These are phyloP conservation scores for Diabrotica undecimpunctata DNA, from an alignment of 1,140 invertebrate species.

Conservation along the genomic window DNA sequence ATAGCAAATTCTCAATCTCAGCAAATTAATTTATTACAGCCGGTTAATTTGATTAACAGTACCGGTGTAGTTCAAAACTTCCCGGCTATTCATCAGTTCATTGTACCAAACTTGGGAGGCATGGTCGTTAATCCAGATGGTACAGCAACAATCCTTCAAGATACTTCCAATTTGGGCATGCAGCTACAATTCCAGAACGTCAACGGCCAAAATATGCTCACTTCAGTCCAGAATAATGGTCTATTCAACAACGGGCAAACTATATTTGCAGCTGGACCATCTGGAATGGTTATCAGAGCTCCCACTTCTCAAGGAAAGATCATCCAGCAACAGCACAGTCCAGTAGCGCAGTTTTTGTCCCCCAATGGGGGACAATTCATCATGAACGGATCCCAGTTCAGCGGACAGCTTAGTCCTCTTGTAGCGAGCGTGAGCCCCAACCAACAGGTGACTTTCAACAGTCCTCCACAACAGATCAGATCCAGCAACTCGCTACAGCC, in stretches of 20 bases:
- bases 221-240: slow-evolving; percentile 64
- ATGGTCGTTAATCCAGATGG: slow-evolving; percentile 49
- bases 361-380: slow-evolving; percentile 69
- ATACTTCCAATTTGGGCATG: slow-evolving; percentile 64
- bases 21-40: slow-evolving; percentile 75
- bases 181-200: slow-evolving; percentile 76
- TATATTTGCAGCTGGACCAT: slow-evolving; percentile 64
- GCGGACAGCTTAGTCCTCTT: slow-evolving; percentile 74
- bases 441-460: slow-evolving; percentile 62
- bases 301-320: slow-evolving; percentile 69
- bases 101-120: slow-evolving; percentile 70
- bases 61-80: slow-evolving; percentile 72
- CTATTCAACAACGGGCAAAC: slow-evolving; percentile 58
- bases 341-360: slow-evolving; percentile 67
- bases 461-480: slow-evolving; percentile 54
- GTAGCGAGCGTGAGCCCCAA: slow-evolving; percentile 70
- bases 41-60: slow-evolving; percentile 72
- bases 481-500: slow-evolving; percentile 48
- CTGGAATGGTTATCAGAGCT: slow-evolving; percentile 74
- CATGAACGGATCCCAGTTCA: slow-evolving; percentile 69
- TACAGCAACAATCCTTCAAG: slow-evolving; percentile 70
- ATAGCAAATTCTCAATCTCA: slow-evolving; percentile 67
- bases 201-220: slow-evolving; percentile 72
- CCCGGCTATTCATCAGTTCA: slow-evolving; percentile 75
- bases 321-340: slow-evolving; percentile 66